Percentiles rank a stretch among this genome's conserved stretches.
These are phyloP conservation scores for Cotesia congregata DNA, from an alignment of 2,888 invertebrate species.

Conservation along the genomic window DNA sequence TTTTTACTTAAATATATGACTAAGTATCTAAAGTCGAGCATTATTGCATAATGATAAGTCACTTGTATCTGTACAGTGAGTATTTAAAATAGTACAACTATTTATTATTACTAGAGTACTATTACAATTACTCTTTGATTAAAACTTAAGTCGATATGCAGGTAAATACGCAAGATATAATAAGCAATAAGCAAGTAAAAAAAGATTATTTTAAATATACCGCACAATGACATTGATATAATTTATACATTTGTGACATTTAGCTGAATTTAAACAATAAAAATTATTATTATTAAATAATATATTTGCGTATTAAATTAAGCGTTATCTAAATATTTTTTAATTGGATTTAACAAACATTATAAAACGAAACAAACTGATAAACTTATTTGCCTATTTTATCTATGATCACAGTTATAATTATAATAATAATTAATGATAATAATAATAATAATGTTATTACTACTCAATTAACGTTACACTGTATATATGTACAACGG, in stretches of 20 bases:
- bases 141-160: background rate
- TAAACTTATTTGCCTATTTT: conserved; percentile 65
- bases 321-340: conserved; percentile 5
- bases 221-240: background rate
- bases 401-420: conserved; percentile 70
- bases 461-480: conserved; percentile 51
- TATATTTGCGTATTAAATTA: background rate
- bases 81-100: background rate
- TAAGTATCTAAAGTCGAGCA: background rate
- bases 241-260: conserved; percentile 15
- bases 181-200: background rate
- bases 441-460: conserved; percentile 52
- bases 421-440: conserved; percentile 61
- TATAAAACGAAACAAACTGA: conserved; percentile 41
- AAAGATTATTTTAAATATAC: background rate
- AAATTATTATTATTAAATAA: background rate
- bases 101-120: background rate
- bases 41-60: background rate
- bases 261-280: background rate
- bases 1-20: background rate
- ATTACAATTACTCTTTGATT: background rate
- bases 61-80: background rate
- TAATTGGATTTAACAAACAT: conserved; percentile 6
- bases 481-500: conserved; percentile 65
- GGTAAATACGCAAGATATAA: background rate